phyloP scores from a whole-genome alignment of 1,140 invertebrate genomes.

The Sweltsa coloradensis region DNA sequence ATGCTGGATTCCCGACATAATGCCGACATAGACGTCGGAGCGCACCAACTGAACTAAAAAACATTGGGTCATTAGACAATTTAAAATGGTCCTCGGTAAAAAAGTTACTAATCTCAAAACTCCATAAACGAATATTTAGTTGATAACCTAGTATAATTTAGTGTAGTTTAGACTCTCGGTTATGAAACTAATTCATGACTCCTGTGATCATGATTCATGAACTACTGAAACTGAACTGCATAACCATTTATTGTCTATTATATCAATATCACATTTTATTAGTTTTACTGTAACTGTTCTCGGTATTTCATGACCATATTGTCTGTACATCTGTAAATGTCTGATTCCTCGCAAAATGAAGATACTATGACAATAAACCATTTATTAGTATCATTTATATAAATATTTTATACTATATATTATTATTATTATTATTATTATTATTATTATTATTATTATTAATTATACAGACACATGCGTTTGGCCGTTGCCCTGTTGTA shows the following conservation, averaged over 20 bases:
- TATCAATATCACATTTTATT: not conserved
- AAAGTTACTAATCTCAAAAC: too few species aligned
- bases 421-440: not conserved
- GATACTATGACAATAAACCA: not conserved
- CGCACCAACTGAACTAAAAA: too few species aligned
- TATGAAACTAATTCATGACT: not conserved
- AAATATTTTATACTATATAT: not conserved
- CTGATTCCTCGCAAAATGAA: too few species aligned
- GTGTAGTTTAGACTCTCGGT: too few species aligned
- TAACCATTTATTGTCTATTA: not conserved
- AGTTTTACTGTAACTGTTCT: not conserved
- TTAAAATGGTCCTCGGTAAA: too few species aligned
- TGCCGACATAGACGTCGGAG: too few species aligned
- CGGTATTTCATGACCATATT: not conserved
- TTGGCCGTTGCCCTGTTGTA: not conserved
- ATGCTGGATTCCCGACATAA: too few species aligned
- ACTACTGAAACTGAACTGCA: not conserved
- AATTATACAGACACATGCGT: not conserved
- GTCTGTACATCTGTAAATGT: too few species aligned
- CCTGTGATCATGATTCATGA: not conserved
- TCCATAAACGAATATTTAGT: too few species aligned
- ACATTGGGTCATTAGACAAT: too few species aligned
- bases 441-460: not conserved
- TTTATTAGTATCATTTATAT: not conserved
- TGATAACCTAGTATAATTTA: too few species aligned